A percentile compares a stretch with the other conserved stretches of the same genome.
Conservation (phyloP, 2,113 vertebrate species). For the Peucedramus taeniatus region DNA sequence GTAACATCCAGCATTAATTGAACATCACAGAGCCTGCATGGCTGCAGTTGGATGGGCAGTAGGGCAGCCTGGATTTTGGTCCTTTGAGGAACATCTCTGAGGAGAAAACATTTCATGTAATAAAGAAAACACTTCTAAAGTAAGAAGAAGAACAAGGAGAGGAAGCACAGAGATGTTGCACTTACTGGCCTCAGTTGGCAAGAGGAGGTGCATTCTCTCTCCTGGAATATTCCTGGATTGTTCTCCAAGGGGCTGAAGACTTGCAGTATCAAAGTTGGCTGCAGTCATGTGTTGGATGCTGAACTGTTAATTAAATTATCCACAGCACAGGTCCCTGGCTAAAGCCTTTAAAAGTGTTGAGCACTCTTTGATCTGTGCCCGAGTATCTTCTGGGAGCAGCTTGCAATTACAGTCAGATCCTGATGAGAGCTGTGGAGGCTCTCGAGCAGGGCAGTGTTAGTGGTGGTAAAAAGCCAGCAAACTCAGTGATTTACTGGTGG, state of each 20-base stretch:
- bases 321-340: constrained; percentile 27
- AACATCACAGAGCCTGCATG: background rate
- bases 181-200: background rate
- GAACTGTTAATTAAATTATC: constrained; percentile 74
- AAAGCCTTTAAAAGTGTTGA: constrained; percentile 29
- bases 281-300: background rate
- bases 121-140: background rate
- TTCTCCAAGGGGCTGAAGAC: background rate
- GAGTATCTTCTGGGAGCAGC: constrained; percentile 42
- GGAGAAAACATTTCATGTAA: background rate
- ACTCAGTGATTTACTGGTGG: background rate
- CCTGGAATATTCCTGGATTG: background rate
- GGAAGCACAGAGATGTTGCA: background rate
- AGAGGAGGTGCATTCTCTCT: background rate
- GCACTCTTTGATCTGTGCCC: constrained; percentile 30
- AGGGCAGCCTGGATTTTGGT: background rate
- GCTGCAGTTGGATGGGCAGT: background rate
- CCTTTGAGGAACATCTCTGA: background rate
- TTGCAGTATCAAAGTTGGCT: constrained; percentile 19
- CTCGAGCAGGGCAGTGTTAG: background rate
- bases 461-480: background rate
- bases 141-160: background rate
- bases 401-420: constrained; percentile 8
- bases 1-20: background rate
- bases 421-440: background rate